These are phyloP conservation scores for Echinops telfairi DNA, from an alignment of 2,113 vertebrate species.

Conservation along the genomic window DNA sequence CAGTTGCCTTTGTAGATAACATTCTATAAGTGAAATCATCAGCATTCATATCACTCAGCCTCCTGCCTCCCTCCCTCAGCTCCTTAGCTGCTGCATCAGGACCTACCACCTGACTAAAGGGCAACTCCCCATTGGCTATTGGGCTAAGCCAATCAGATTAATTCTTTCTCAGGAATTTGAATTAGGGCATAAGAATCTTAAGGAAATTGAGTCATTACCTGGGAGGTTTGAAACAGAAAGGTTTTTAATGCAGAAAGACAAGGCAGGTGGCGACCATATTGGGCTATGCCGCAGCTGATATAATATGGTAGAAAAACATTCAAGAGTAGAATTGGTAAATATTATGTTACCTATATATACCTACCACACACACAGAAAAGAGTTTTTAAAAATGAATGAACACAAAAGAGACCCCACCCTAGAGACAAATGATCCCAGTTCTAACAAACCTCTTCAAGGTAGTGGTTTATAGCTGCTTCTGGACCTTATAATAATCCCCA, in stretches of 20 bases:
- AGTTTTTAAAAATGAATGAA: neutral
- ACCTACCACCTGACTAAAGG: neutral
- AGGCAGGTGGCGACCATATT: neutral
- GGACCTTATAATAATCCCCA: neutral
- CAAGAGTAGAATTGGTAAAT: neutral
- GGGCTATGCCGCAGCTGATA: accelerated
- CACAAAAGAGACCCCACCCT: too few species aligned
- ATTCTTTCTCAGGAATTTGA: neutral
- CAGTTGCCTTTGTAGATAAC: neutral
- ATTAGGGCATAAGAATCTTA: neutral
- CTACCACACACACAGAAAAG: neutral
- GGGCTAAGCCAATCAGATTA: neutral
- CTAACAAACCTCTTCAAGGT: neutral
- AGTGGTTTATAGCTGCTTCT: neutral
- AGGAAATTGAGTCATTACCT: neutral
- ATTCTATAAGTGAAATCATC: neutral
- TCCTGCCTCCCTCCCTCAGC: too few species aligned
- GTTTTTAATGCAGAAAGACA: neutral
- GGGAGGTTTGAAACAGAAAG: neutral
- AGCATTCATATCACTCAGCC: neutral
- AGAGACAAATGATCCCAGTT: neutral
- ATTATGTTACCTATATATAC: neutral
- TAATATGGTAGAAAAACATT: neutral
- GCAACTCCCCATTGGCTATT: neutral
- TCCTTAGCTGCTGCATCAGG: neutral